Base-by-base conservation (phyloP, 2,113 vertebrate species). In the Ia io region DNA sequence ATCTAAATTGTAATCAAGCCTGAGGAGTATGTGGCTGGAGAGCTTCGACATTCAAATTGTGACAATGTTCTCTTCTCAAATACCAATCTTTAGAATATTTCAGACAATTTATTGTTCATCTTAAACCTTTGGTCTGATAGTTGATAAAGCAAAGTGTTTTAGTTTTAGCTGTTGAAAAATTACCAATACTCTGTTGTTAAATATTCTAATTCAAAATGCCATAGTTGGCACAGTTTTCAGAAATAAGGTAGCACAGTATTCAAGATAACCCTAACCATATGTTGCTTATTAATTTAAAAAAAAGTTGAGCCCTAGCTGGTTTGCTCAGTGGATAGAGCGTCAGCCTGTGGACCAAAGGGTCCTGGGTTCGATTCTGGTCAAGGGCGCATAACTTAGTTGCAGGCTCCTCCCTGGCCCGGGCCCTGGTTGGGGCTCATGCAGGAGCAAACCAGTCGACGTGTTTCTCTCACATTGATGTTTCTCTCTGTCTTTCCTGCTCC, bases 161-260 rank as follows among this genome's bases (percentile, higher is more conserved):
- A 87, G 28, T 93, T 82, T 92, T 80, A 95, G 40, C 11, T 77
- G 35, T 47, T 95, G 4, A 74, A 90, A 97, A 71, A 56, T 95
- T 71, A 80, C 47, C 47, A 91, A 74, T 80, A 79, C 84, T 80
- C 12, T 74, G 1, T 93, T 96, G 30, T 78, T 94, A 85, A 69
- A 9, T 88, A 89, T 80, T 92, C 91, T 76, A 51, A 74, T 77
- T 88, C 77, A 69, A 73, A 92, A 79, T 91, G 56, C 76, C 77
- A 11, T 84, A 78, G 18, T 51, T 88, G 4, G 30, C 56, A 79
- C 35, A 69, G 22, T 86, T 83, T 84, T 93, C 40, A 88, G 28
- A 79, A 78, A 79, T 85, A 83, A 85, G 70, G 9, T 20, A 92
- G 9, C 79, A 40, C 6, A 37, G 7, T 95, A 61, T 18, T 77